phyloP scores from a whole-genome alignment of 35 echinoderm and acorn worm genomes.

The Ophiothrix spiculata region DNA sequence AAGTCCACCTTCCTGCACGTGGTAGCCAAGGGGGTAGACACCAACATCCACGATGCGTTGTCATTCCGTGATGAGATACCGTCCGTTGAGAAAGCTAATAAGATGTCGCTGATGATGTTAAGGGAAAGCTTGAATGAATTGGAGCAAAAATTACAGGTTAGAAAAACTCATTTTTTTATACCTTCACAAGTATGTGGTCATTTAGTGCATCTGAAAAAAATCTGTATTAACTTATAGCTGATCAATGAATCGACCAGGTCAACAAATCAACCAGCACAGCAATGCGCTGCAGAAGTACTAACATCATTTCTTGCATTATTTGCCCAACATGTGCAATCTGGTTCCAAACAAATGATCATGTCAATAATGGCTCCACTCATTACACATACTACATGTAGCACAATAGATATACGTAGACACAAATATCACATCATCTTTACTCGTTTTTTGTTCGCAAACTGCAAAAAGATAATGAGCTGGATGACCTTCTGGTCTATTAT shows the following conservation, averaged over 20 bases:
- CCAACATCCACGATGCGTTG: constrained; percentile 78
- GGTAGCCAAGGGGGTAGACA: constrained; percentile 86
- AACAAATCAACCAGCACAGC: no score
- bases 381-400: no score
- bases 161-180: background rate
- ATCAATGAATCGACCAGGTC: no score
- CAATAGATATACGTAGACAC: no score
- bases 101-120: constrained; percentile 61
- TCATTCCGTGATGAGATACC: constrained; percentile 87
- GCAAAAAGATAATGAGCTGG: background rate
- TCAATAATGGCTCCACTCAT: no score
- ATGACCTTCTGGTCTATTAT: background rate
- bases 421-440: no score
- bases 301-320: background rate
- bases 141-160: constrained; percentile 56
- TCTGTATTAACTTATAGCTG: no score
- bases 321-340: no score
- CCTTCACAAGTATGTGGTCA: background rate
- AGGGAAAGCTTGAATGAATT: constrained; percentile 66
- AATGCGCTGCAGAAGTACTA: background rate
- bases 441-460: no score
- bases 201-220: no score
- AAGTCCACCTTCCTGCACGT: constrained; percentile 97
- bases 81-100: constrained; percentile 67
- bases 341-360: no score